Percentiles rank a stretch among this genome's conserved stretches.
Evolutionary conservation across 2,797 vertebrate species (phyloP).

Genomic region (Ficedula albicollis): DNA sequence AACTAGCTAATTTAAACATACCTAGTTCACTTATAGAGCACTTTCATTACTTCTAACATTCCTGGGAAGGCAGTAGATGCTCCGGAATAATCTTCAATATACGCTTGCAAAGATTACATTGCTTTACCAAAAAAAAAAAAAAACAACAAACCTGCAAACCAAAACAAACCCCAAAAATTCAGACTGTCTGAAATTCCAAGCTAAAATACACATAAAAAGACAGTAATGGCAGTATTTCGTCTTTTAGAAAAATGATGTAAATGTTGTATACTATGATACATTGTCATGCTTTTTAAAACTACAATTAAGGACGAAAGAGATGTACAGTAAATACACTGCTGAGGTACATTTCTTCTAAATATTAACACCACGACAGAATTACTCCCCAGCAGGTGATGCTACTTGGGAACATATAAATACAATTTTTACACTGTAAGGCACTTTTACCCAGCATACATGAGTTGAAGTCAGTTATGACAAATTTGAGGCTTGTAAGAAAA

Average conservation of each 20-base stretch:
- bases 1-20: conserved; percentile 73
- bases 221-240: conserved; percentile 75
- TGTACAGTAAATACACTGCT: conserved; percentile 81
- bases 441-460: conserved; percentile 81
- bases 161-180: neutral
- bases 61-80: conserved; percentile 79
- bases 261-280: conserved; percentile 82
- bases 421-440: conserved; percentile 83
- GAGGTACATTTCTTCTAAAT: conserved; percentile 80
- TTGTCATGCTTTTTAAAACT: conserved; percentile 81
- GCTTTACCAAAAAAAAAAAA: conserved; percentile 51
- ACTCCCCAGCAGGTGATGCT: conserved; percentile 78
- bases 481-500: conserved; percentile 59
- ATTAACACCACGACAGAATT: conserved; percentile 77
- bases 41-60: conserved; percentile 74
- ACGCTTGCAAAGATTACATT: conserved; percentile 77
- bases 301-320: conserved; percentile 76
- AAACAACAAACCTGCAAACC: neutral
- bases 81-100: conserved; percentile 78
- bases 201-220: conserved; percentile 76
- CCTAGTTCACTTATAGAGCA: conserved; percentile 77
- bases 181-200: conserved; percentile 72
- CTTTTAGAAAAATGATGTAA: conserved; percentile 77
- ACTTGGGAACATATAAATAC: conserved; percentile 82
- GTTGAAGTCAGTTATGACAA: conserved; percentile 67